Conservation (phyloP, 2,888 invertebrate genomes). For the Mesorhabditis sp. region DNA sequence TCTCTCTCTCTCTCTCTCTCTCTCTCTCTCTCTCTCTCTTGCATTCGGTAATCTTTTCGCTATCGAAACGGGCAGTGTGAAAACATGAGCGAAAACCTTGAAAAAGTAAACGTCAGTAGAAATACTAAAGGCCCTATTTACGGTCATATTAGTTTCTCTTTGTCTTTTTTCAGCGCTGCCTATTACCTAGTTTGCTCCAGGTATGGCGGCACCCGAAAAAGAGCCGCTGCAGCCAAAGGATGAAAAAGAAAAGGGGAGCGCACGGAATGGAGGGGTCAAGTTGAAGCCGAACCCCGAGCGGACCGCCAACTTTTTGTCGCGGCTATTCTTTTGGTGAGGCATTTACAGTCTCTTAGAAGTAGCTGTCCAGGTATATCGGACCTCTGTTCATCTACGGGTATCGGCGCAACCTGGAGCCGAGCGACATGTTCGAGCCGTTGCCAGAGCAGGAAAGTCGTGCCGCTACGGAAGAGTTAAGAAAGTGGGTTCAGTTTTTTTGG, state of each 20-base stretch:
- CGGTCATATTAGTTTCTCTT: too few species aligned
- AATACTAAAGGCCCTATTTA: too few species aligned
- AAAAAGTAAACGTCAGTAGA: too few species aligned
- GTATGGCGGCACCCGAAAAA: not conserved
- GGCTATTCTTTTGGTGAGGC: not conserved
- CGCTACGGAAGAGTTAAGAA: slow-evolving; percentile 4
- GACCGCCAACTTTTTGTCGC: not conserved
- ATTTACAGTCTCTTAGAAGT: not conserved
- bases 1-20: too few species aligned
- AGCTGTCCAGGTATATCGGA: not conserved
- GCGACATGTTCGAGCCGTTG: slow-evolving; percentile 5
- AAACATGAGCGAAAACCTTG: too few species aligned
- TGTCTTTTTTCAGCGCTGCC: too few species aligned
- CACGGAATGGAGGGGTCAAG: not conserved
- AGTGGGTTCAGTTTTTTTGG: not conserved
- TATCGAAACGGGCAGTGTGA: too few species aligned
- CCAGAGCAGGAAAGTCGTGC: not conserved
- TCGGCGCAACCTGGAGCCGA: not conserved
- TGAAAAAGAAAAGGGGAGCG: not conserved
- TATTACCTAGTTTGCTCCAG: not conserved
- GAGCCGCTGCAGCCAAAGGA: not conserved
- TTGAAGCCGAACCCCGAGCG: not conserved
- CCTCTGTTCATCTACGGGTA: not conserved
- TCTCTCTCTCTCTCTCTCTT: too few species aligned
- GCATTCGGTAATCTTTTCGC: too few species aligned